Evolutionary conservation across 2,797 vertebrate genomes (phyloP).

Genomic region (Novumbra hubbsi): DNA sequence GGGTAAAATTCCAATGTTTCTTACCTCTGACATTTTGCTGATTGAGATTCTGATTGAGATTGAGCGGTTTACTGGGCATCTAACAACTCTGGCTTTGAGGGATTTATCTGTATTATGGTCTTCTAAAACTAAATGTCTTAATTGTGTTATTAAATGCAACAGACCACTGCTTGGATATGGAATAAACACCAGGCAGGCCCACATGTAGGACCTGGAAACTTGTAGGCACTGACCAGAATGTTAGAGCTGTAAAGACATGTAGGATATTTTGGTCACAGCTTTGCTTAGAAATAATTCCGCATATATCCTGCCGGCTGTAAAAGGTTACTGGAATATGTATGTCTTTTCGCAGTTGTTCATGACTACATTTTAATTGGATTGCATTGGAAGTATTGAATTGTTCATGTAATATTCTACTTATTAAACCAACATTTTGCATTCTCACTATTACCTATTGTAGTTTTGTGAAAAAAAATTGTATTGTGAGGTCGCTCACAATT

Average conservation of each 20-base stretch:
- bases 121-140: not conserved
- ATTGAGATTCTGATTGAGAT: not conserved
- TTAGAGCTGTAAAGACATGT: not conserved
- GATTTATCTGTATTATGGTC: not conserved
- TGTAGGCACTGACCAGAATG: not conserved
- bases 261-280: not conserved
- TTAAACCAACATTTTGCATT: not conserved
- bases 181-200: not conserved
- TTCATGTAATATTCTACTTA: not conserved
- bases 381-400: not conserved
- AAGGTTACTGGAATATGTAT: not conserved
- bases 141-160: not conserved
- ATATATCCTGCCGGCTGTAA: not conserved
- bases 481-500: too few relatives aligned
- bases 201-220: not conserved
- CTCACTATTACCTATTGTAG: slow-evolving; percentile 1
- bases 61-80: not conserved
- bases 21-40: slow-evolving; percentile 2
- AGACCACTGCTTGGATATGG: not conserved
- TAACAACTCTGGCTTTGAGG: not conserved
- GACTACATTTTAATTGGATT: not conserved
- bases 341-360: not conserved
- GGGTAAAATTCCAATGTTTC: slow-evolving; percentile 13
- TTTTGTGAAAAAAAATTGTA: too few relatives aligned
- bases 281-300: not conserved